Conservation (phyloP, 2,888 invertebrate species). For the Diadegma fenestrale region DNA sequence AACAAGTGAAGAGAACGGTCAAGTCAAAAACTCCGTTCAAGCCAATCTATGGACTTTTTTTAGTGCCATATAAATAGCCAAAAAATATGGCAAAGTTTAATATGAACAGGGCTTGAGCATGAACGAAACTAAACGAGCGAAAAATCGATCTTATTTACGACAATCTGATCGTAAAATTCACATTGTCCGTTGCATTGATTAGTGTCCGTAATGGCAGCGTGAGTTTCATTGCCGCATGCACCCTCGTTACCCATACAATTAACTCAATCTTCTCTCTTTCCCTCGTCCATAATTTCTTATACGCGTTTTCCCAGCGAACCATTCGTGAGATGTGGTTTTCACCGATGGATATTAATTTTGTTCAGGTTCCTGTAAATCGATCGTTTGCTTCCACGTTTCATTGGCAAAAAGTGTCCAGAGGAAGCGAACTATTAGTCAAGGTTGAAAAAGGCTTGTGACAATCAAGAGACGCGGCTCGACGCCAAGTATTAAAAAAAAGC, state of each 20-base stretch:
- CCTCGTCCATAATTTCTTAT: neutral
- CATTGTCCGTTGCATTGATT: slow-evolving; percentile 56
- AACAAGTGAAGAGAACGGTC: slow-evolving; percentile 14
- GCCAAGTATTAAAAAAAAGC: too few relatives aligned
- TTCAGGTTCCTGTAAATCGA: slow-evolving; percentile 12
- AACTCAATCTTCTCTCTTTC: slow-evolving; percentile 55
- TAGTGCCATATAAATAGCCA: neutral
- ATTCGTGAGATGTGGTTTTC: slow-evolving; percentile 50
- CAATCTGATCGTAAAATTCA: slow-evolving; percentile 59
- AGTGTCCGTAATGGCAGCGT: slow-evolving; percentile 66
- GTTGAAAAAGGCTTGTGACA: slow-evolving; percentile 52
- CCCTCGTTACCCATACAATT: slow-evolving; percentile 73
- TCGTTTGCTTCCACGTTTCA: neutral
- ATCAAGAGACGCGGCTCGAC: too few relatives aligned
- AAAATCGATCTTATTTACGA: slow-evolving; percentile 22
- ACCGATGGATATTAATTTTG: slow-evolving; percentile 37
- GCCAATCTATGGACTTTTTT: neutral
- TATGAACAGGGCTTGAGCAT: neutral
- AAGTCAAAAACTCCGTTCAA: slow-evolving; percentile 28
- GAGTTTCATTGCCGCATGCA: slow-evolving; percentile 71
- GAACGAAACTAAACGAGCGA: slow-evolving; percentile 36
- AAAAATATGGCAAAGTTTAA: neutral
- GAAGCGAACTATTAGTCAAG: slow-evolving; percentile 54
- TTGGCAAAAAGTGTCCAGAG: slow-evolving; percentile 52
- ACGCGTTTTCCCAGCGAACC: neutral